phyloP scores from a whole-genome alignment of 1,140 invertebrate genomes.

The Tyrophagus putrescentiae region DNA sequence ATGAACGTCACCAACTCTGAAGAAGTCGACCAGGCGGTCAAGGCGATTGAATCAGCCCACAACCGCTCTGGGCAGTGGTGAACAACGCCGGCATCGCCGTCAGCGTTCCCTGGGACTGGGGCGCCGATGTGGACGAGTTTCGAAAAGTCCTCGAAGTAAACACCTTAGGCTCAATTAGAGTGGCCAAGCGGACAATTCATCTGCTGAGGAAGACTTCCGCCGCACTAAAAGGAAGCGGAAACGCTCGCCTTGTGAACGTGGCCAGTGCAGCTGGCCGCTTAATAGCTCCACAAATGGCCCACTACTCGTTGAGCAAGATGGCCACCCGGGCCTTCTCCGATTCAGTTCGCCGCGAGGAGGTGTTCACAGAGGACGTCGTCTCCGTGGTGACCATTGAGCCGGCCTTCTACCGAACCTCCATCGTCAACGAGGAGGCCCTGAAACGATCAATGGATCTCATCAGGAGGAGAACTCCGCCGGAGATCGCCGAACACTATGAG shows the following conservation, averaged over 20 bases:
- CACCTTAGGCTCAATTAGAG: constrained; percentile 43
- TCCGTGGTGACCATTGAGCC: constrained; percentile 38
- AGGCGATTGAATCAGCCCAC: not conserved
- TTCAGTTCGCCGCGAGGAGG: constrained; percentile 39
- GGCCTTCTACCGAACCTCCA: not conserved
- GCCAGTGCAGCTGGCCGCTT: constrained; percentile 36
- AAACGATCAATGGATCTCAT: too few species aligned
- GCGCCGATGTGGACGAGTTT: constrained; percentile 15
- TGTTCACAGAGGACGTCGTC: constrained; percentile 40
- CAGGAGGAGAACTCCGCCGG: too few species aligned
- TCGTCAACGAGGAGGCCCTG: too few species aligned
- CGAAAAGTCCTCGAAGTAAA: constrained; percentile 42
- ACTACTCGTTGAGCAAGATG: constrained; percentile 40
- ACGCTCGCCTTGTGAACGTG: too few species aligned
- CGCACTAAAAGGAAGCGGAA: constrained; percentile 44
- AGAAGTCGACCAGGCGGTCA: constrained; percentile 17
- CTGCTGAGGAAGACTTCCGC: constrained; percentile 44
- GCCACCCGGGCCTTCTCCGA: constrained; percentile 40
- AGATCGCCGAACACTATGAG: too few species aligned
- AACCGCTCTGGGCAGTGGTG: constrained; percentile 65
- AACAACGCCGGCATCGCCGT: constrained; percentile 57
- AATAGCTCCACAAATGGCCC: constrained; percentile 29
- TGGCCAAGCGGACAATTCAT: constrained; percentile 52
- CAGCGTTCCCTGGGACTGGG: constrained; percentile 39
- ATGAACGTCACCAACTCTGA: constrained; percentile 35